Evolutionary conservation across 2,797 vertebrate genomes (phyloP), one percentile per base, ranked within the genome.

Genomic region (Nasua narica): DNA sequence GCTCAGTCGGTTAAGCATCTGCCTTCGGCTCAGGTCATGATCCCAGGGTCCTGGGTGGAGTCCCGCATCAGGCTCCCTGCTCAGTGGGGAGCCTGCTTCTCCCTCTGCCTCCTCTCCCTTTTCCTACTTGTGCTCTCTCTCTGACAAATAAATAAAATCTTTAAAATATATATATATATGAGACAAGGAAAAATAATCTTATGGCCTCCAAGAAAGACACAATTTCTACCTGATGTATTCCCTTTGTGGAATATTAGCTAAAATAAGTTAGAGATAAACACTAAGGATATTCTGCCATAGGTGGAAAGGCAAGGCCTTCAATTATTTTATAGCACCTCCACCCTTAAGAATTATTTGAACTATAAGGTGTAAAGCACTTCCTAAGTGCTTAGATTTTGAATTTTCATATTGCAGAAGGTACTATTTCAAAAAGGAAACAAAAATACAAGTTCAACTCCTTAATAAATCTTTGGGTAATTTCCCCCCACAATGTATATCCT

Each of bases 231-330:
- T 88, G 70, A 92, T 40, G 6, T 46, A 83, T 78, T 94, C 23
- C 69, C 46, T 97, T 87, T 95, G 54, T 77, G 48, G 67, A 96
- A 81, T 91, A 83, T 81, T 86, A 92, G 25, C 76, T 91, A 72
- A 94, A 92, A 84, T 27, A 91, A 91, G 48, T 81, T 90, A 92
- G 62, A 96, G 54, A 94, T 67, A 89, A 94, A 85, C 77, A 96
- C 21, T 46, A 67, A 50, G 37, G 62, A 70, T 87, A 91, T 83
- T 95, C 94, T 94, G 29, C 82, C 69, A 78, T 0, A 94, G 58
- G 46, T 86, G 48, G 85, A 74, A 95, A 29, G 67, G 65, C 79
- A 90, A 95, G 32, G 46, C 70, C 78, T 93, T 90, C 69, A 96
- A 96, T 56, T 37, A 95, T 72, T 96, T 95, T 93, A 96, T 16